Conservation (phyloP, 2,113 vertebrate genomes). For the Entomyzon cyanotis region DNA sequence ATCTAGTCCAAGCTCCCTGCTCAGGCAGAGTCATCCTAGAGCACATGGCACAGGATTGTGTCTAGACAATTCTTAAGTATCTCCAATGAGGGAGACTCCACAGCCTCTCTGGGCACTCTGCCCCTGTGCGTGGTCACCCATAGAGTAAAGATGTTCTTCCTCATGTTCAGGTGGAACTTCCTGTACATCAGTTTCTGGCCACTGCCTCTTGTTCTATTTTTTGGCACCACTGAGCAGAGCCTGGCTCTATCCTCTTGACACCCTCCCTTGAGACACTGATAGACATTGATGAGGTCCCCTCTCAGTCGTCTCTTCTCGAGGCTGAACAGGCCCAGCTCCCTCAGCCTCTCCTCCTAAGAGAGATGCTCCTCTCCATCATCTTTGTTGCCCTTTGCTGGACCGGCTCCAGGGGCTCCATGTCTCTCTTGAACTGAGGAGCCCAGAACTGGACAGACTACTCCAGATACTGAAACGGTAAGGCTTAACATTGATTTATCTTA, state of each 20-base stretch:
- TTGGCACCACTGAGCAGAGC: fast-evolving
- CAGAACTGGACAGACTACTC: not conserved
- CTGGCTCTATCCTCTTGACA: not conserved
- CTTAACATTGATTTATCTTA: not conserved
- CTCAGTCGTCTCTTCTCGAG: not conserved
- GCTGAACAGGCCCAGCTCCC: not conserved
- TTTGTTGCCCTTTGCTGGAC: fast-evolving
- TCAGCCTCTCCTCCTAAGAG: not conserved
- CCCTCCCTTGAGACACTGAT: fast-evolving
- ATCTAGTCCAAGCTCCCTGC: not conserved
- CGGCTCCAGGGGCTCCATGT: fast-evolving
- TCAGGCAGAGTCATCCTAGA: not conserved
- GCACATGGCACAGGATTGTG: not conserved
- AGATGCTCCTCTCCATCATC: too few species aligned
- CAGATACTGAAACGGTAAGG: not conserved
- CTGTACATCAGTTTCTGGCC: not conserved
- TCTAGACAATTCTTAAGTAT: not conserved
- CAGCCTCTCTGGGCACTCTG: not conserved
- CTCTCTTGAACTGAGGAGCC: not conserved
- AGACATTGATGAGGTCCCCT: not conserved
- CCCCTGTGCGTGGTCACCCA: not conserved
- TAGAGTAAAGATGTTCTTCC: not conserved
- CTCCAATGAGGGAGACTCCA: not conserved
- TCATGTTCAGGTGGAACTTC: not conserved
- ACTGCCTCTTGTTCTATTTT: not conserved